Conservation (phyloP, 2,113 vertebrate species). For the Crypturellus undulatus region DNA sequence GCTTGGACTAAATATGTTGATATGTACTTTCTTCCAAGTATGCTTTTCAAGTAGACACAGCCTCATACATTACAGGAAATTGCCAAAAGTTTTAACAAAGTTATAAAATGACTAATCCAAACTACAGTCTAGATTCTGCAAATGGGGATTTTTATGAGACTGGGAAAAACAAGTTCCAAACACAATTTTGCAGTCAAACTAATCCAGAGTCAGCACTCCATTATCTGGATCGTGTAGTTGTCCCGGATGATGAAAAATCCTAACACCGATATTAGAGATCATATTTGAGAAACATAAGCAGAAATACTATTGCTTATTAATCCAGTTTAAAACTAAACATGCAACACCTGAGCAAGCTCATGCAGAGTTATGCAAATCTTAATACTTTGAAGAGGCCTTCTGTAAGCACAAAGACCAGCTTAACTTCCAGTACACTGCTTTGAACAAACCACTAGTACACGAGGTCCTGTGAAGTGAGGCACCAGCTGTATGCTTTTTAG, state of each 20-base stretch:
- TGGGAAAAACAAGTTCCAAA: background rate
- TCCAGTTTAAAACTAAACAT: background rate
- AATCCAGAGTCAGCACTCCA: background rate
- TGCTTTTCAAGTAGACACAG: background rate
- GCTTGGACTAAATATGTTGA: background rate
- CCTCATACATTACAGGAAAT: background rate
- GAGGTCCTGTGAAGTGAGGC: background rate
- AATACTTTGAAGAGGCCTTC: background rate
- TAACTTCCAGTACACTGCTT: background rate
- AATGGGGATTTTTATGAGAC: background rate
- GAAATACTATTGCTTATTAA: background rate
- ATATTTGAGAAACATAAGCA: background rate
- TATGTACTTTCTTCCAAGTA: background rate
- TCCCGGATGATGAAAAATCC: background rate
- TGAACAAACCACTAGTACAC: background rate
- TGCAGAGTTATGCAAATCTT: background rate
- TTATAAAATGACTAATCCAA: background rate
- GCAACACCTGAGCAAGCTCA: background rate
- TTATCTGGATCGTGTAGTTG: background rate
- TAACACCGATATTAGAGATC: background rate
- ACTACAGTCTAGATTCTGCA: background rate
- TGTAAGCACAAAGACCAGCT: background rate
- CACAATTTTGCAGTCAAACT: background rate
- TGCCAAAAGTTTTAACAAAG: background rate
- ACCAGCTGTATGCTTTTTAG: background rate